Percentiles rank a stretch among this genome's conserved stretches.
Conservation (phyloP, 2,113 vertebrate genomes). For the Junco hyemalis region DNA sequence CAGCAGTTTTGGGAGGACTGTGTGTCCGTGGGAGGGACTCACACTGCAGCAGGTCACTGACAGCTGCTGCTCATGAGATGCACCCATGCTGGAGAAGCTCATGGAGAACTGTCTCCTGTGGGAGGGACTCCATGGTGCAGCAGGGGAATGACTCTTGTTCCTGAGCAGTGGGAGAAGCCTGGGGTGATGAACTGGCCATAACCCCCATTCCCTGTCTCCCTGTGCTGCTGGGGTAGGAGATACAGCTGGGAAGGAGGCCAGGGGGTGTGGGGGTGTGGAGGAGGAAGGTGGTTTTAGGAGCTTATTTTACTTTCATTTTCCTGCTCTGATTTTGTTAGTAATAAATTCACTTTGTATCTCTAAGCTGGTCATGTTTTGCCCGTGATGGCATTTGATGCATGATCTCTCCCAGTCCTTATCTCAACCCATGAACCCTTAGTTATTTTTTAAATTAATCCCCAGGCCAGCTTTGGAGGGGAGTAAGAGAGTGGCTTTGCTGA, state of each 20-base stretch:
- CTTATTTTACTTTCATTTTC: neutral
- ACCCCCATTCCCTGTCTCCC: neutral
- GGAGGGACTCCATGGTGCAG: rapidly evolving
- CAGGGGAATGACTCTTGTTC: neutral
- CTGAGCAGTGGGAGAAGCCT: neutral
- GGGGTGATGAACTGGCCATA: neutral
- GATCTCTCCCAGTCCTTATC: neutral
- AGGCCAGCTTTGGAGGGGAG: no score
- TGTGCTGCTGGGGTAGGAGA: rapidly evolving
- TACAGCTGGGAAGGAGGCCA: neutral
- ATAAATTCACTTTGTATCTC: neutral
- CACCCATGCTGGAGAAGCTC: rapidly evolving
- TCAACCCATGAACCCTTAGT: neutral
- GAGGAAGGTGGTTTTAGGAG: neutral
- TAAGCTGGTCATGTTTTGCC: neutral
- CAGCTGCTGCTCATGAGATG: rapidly evolving
- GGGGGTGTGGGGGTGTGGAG: no score
- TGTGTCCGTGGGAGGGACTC: neutral
- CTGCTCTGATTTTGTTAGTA: neutral
- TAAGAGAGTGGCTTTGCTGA: neutral
- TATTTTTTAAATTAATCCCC: neutral
- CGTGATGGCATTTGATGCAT: neutral
- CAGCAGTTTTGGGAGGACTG: neutral
- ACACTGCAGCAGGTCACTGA: neutral
- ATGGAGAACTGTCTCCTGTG: rapidly evolving